These are phyloP conservation scores for Zaprionus ornatus DNA, from an alignment of 1,140 invertebrate genomes.

Conservation along the genomic window DNA sequence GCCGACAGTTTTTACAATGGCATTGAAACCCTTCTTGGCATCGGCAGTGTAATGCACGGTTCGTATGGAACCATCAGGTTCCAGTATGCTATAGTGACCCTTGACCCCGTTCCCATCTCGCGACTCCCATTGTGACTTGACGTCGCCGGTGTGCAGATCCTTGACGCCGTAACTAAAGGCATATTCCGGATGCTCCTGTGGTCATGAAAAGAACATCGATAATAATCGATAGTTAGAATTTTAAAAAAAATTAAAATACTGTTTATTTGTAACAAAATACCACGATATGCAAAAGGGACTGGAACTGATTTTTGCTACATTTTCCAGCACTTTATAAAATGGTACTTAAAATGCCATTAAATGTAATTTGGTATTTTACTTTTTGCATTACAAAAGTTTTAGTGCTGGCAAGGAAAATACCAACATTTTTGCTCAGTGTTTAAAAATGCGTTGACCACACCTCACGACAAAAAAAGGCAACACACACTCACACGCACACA, in stretches of 20 bases:
- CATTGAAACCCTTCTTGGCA: constrained; percentile 87
- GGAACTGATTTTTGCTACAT: not conserved
- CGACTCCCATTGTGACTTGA: constrained; percentile 87
- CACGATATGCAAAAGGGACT: too few species aligned
- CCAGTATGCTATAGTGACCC: constrained; percentile 88
- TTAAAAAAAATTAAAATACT: too few species aligned
- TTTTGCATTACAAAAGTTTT: not conserved
- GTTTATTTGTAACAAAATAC: too few species aligned
- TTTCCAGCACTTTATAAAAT: not conserved
- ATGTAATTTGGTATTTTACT: not conserved
- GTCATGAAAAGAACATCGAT: constrained; percentile 10
- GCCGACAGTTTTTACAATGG: constrained; percentile 86
- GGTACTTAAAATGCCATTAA: not conserved
- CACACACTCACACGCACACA: not conserved
- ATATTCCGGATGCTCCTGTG: constrained; percentile 87
- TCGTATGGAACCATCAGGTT: constrained; percentile 87
- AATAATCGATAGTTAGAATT: constrained; percentile 1
- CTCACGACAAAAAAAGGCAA: constrained; percentile 8
- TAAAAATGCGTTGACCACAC: constrained; percentile 37
- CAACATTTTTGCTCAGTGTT: constrained; percentile 3
- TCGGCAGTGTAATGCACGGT: constrained; percentile 87
- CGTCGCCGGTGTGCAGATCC: constrained; percentile 88
- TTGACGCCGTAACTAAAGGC: constrained; percentile 89
- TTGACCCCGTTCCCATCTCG: constrained; percentile 86
- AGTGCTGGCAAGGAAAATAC: not conserved